phyloP scores from a whole-genome alignment of 2,797 vertebrate species.

The Myiotriccus ornatus region DNA sequence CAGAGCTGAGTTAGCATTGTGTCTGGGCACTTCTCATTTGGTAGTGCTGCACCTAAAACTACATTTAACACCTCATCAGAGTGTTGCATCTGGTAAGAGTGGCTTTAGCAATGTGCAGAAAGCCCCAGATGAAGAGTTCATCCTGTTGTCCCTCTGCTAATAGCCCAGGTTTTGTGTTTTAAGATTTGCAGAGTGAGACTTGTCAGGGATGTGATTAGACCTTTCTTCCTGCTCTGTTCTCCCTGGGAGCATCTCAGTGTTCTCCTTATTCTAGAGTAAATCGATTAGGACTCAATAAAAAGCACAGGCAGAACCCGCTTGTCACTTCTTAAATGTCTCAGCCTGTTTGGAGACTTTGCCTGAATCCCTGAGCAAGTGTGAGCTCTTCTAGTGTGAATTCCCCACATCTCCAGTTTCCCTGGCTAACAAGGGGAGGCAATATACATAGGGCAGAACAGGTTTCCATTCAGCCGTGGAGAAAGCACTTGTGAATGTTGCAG shows the following conservation, averaged over 20 bases:
- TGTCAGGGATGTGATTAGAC: constrained; percentile 5
- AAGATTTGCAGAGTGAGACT: not conserved
- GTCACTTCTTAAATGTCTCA: constrained; percentile 41
- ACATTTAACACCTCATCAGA: not conserved
- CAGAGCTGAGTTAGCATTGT: rapidly evolving
- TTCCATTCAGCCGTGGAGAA: constrained; percentile 74
- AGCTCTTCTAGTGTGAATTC: constrained; percentile 20
- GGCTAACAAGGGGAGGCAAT: constrained; percentile 49
- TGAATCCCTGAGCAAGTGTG: constrained; percentile 27
- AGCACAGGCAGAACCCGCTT: not conserved
- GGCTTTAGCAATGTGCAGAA: not conserved
- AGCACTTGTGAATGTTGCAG: constrained; percentile 81
- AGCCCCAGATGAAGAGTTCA: not conserved
- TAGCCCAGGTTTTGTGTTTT: not conserved
- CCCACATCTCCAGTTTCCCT: not conserved
- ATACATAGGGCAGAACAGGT: constrained; percentile 46
- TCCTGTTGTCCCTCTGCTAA: not conserved
- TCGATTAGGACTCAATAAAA: constrained; percentile 39
- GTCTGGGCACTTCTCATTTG: not conserved
- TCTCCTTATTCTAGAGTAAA: constrained; percentile 10
- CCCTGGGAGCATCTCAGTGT: not conserved
- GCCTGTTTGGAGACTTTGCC: constrained; percentile 17
- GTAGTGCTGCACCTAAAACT: not conserved
- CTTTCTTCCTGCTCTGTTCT: not conserved
- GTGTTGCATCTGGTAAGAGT: not conserved